Base-by-base conservation (phyloP, 2,797 vertebrate species). In the Sebastiscus tertius region DNA sequence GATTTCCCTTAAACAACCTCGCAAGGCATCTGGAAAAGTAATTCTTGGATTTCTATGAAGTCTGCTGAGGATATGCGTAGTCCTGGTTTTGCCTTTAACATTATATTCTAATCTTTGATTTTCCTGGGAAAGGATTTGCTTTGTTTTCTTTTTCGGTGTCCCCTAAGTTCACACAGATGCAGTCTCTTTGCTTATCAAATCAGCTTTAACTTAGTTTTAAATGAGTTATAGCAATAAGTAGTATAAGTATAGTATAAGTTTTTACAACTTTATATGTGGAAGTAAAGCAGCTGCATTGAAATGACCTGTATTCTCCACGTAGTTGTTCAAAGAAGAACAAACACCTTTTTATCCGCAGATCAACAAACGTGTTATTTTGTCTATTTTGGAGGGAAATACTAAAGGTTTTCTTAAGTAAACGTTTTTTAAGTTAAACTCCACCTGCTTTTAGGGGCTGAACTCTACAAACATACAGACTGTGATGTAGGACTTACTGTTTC, bases 401-500 rank as follows among this genome's bases (percentile, higher is more conserved):
- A 13, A 70, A 46, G 34, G 8, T 20, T 80, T 75, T 76, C 49
- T 31, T 62, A 82, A 75, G 55, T 82, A 88, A 90, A 90, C 29
- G 27, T 88, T 85, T 87, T 70, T 72, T 66, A 10, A 24, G 9
- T 78, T 59, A 27, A 83, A 71, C 29, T 81, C 26, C 24, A 72
- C 73, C 49, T 71, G 42, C 63, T 79, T 54, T 75, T 61, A 68
- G 31, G 7, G 5, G 34, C 58, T 63, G 56, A 63, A 83, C 63
- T 82, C 56, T 84, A 67, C 60, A 89, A 89, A 90, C 77, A 83
- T 49, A 75, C 77, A 69, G 56, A 81, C 58, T 58, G 36, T 84
- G 52, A 83, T 80, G 61, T 61, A 81, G 81, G 81, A 87, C 80
- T 86, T 27, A 65, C 76, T 34, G 62, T 81, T 83, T 88, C 80